Evolutionary conservation across 2,797 vertebrate genomes (phyloP), one percentile per base, ranked within the genome.

Genomic region (Xyrichtys novacula): DNA sequence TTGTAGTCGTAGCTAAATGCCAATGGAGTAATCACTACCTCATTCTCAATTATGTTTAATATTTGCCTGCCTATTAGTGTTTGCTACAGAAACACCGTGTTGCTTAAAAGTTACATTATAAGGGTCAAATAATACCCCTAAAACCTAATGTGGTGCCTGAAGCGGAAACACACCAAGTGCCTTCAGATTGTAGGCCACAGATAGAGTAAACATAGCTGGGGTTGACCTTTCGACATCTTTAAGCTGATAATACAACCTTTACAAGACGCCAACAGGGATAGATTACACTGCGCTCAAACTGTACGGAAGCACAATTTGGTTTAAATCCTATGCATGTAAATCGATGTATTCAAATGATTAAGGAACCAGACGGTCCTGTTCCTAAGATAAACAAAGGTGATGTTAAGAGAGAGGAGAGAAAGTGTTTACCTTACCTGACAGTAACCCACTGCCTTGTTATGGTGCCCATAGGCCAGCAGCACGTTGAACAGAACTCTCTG

Each of bases 361-460:
- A 16, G 9, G 9, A 80, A 73, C 43, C n/a, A 38, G 67, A 23
- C 11, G 0, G 47, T 74, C 70, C 55, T 47, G 70, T 76, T 83
- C 46, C 77, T 60, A 55, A 52, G 8, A 47, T 38, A 69, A 86
- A 85, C 67, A 76, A 26, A 52, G 8, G 7, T 32, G 32, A 31
- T 14, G 23, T 50, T 8, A 29, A 47, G n/a, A 23, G 49, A 61
- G 39, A 59, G 17, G 17, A 20, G 6, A 65, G 6, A 50, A 12
- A 4, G 20, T 19, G 26, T 39, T 53, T 65, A 29, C 38, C 10
- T 85, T 89, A 96, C 97, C 97, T 99, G 98, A 83, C 97, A 99
- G 74, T 99, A 99, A 2, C 97, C 97, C 68, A 98, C 96, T 7
- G 83, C 89, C 68, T 77, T 94, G 73, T 99, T 96, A 61, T 99